Base-by-base conservation (phyloP, 30 jellyfish, hydroid and myxozoan genomes). In the Chironex yamaguchii region DNA sequence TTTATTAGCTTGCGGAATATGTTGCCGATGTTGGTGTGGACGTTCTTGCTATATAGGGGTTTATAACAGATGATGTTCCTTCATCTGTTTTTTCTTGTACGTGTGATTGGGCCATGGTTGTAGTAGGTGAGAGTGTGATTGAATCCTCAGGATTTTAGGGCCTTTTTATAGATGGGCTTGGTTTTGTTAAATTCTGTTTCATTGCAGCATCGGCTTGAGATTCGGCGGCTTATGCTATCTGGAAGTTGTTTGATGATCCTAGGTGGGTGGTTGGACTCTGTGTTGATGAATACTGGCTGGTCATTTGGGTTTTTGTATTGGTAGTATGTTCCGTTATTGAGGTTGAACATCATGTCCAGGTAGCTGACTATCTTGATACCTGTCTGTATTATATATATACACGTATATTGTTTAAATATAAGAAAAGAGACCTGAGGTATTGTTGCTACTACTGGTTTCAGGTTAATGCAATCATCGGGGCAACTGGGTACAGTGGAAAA, bases 251-350 rank as follows among this genome's bases (percentile, higher is more conserved):
- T 83, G 68, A 65, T 71, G 21, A 90, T 52, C 49, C 25, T 82
- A 62, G 97, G 96, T 34, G 96, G 97, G 58, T 90, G 92, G 54
- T 90, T 9, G 62, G 62, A 42, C 31, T 89, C 62, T 26, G 84
- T 48, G 91, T 80, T 89, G 85, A 80, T 69, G 85, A 67, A 81
- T 50, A 89, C 79, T 25, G 78, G 85, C n/a, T 51, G 73, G 88
- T 89, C 83, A 36, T 82, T 71, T 48, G 97, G 96, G 49, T 89
- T 80, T 71, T 86, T 29, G 83, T 89, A 89, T 20, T 90, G 97
- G 64, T 53, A 17, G 24, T 4, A 70, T 2, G 93, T 6, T 35
- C 72, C 63, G 4, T 42, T 31, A 13, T 9, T 29, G 24, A 79
- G 95, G 71, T 89, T 67, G 32, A 87, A 31, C 20, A 82, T 77